A percentile compares a stretch with the other conserved stretches of the same genome.
Conservation (phyloP, 1,140 invertebrate genomes). For the Cephus cinctus region DNA sequence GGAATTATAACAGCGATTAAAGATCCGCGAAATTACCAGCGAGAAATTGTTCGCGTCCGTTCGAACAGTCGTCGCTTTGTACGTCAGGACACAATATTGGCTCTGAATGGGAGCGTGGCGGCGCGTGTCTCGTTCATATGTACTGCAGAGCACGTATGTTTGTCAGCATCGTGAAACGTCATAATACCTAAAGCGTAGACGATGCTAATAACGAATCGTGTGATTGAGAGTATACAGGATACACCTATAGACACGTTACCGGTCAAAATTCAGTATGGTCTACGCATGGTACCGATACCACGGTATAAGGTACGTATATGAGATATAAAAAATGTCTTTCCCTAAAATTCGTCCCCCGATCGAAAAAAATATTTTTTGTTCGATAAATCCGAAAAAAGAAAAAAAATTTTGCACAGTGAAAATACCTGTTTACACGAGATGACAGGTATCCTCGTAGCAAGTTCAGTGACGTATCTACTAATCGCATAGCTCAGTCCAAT, state of each 20-base stretch:
- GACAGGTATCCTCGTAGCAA: neutral
- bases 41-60: constrained; percentile 2
- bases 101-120: constrained; percentile 50
- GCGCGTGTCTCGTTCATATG: constrained; percentile 47
- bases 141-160: constrained; percentile 28
- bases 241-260: too few species aligned
- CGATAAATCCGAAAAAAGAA: too few species aligned
- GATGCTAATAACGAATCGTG: constrained; percentile 49
- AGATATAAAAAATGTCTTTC: too few species aligned
- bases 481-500: constrained; percentile 49
- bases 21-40: neutral
- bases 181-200: constrained; percentile 36
- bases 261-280: too few species aligned
- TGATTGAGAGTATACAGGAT: too few species aligned
- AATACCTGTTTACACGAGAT: too few species aligned
- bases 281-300: too few species aligned
- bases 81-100: constrained; percentile 37
- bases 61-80: constrained; percentile 24
- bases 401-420: too few species aligned
- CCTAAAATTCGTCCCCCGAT: too few species aligned
- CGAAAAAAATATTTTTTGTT: too few species aligned
- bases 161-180: constrained; percentile 49
- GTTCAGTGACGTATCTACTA: constrained; percentile 46
- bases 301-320: too few species aligned
- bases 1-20: constrained; percentile 8